Percentiles rank a stretch among this genome's conserved stretches.
Conservation (phyloP, 2,113 vertebrate species). For the Cyprinodon variegatus region DNA sequence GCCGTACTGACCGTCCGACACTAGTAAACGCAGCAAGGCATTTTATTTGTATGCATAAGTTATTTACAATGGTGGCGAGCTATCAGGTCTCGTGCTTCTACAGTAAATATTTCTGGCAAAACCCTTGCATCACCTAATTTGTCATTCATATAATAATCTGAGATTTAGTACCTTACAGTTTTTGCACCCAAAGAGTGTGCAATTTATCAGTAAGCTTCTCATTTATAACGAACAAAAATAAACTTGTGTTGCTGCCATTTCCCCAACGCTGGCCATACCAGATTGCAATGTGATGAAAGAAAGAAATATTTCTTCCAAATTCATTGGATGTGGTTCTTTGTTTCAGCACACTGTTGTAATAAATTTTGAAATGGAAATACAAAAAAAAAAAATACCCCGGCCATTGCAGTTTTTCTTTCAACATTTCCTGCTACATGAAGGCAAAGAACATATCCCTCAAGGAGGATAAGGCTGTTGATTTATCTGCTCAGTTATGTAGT, state of each 20-base stretch:
- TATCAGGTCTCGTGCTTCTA: neutral
- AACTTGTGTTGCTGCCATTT: neutral
- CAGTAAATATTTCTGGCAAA: neutral
- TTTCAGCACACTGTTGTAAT: neutral
- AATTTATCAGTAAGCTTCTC: neutral
- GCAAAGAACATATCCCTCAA: conserved; percentile 5
- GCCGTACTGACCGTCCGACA: neutral
- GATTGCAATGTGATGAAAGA: neutral
- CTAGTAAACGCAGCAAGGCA: neutral
- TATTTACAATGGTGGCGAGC: neutral
- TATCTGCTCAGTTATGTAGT: conserved; percentile 22
- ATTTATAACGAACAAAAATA: neutral
- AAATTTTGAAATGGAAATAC: conserved; percentile 3
- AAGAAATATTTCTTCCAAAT: neutral
- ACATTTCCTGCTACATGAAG: neutral
- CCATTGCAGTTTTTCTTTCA: neutral
- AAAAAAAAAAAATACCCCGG: no score
- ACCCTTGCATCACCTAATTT: no score
- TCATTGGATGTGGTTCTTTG: neutral
- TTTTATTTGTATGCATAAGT: neutral
- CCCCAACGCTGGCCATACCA: conserved; percentile 1
- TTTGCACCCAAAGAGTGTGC: neutral
- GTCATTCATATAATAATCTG: no score
- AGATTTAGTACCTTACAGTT: neutral
- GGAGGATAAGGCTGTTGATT: conserved; percentile 11